These are phyloP conservation scores for Hypolimnas misippus DNA, from an alignment of 2,888 invertebrate genomes.

Conservation along the genomic window DNA sequence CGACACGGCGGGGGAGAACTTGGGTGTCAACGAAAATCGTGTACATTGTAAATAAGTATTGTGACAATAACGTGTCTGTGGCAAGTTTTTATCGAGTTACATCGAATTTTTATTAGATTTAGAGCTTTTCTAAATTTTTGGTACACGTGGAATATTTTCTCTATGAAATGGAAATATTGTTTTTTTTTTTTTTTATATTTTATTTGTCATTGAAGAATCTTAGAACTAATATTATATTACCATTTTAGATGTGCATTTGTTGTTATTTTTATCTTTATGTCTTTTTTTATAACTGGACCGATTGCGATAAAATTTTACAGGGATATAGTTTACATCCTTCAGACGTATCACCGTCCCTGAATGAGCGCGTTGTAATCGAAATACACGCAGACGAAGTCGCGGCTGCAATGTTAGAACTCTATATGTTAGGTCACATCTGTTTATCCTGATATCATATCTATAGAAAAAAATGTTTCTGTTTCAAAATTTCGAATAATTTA, in stretches of 20 bases:
- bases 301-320: no score
- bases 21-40: slow-evolving; percentile 51
- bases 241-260: no score
- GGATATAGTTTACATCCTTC: no score
- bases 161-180: no score
- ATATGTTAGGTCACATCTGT: background rate
- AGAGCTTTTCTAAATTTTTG: slow-evolving; percentile 1
- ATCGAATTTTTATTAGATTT: slow-evolving; percentile 17
- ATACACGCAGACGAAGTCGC: no score
- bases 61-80: slow-evolving; percentile 25
- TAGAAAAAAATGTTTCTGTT: background rate
- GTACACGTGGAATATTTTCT: background rate
- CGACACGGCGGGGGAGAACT: slow-evolving; percentile 47
- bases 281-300: no score
- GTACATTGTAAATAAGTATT: slow-evolving; percentile 40
- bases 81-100: slow-evolving; percentile 33
- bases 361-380: no score
- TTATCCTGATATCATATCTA: background rate
- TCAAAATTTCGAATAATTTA: background rate
- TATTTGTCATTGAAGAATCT: background rate
- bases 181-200: background rate
- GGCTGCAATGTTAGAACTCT: no score
- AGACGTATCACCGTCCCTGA: no score
- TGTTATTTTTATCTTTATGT: no score
- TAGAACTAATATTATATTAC: no score